phyloP scores from a whole-genome alignment of 1,140 invertebrate species.

The Papilio machaon region DNA sequence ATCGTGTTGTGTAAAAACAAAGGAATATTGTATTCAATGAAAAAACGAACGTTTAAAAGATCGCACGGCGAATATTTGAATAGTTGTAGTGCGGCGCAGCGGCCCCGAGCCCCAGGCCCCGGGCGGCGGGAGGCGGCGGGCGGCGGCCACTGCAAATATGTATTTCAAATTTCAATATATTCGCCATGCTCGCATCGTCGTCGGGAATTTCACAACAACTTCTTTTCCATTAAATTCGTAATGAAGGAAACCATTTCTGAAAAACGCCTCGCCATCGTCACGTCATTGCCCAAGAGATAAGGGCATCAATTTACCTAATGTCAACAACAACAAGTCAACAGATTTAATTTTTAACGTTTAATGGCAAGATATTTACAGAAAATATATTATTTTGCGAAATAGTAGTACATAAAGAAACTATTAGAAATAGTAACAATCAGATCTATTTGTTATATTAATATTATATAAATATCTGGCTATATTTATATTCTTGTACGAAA shows the following conservation, averaged over 20 bases:
- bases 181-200: neutral
- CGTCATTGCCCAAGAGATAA: too few species aligned
- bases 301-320: too few species aligned
- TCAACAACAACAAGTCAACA: too few species aligned
- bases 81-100: conserved; percentile 49
- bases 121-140: conserved; percentile 41
- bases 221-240: conserved; percentile 43
- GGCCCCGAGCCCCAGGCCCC: neutral
- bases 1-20: conserved; percentile 37
- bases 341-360: too few species aligned
- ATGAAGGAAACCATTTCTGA: conserved; percentile 39
- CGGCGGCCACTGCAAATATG: conserved; percentile 46
- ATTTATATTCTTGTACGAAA: conserved; percentile 1
- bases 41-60: conserved; percentile 53
- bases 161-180: conserved; percentile 49
- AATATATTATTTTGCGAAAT: too few species aligned
- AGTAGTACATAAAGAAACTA: too few species aligned
- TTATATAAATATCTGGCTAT: neutral
- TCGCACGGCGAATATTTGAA: conserved; percentile 55
- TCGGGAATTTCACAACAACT: conserved; percentile 46
- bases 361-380: too few species aligned
- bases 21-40: conserved; percentile 39
- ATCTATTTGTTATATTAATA: too few species aligned
- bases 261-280: neutral
- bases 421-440: too few species aligned